These are phyloP conservation scores for Cyclophora punctaria DNA, from an alignment of 2,888 invertebrate genomes.

Conservation along the genomic window DNA sequence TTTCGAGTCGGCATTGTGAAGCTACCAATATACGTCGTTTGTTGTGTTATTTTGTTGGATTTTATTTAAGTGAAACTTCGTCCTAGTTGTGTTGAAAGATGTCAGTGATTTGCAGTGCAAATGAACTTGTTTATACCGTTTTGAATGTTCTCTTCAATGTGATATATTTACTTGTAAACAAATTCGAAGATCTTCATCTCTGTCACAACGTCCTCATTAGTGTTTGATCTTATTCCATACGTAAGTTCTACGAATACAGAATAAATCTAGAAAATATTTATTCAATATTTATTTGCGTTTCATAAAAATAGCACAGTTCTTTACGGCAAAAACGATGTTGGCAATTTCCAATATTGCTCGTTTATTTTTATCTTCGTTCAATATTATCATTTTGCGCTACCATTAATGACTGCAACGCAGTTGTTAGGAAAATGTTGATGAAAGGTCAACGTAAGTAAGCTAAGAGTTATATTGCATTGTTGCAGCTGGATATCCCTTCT, in stretches of 20 bases:
- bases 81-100: constrained; percentile 26
- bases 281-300: too few species aligned
- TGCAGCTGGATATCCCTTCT: constrained; percentile 89
- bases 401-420: too few species aligned
- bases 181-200: constrained; percentile 38
- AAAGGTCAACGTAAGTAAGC: background rate
- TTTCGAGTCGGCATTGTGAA: constrained; percentile 34
- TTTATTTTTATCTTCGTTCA: background rate
- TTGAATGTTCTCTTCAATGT: constrained; percentile 33
- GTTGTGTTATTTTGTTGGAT: constrained; percentile 28
- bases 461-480: constrained; percentile 34
- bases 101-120: constrained; percentile 35
- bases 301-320: too few species aligned
- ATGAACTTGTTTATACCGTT: constrained; percentile 30
- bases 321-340: too few species aligned
- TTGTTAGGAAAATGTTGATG: too few species aligned
- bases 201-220: constrained; percentile 45
- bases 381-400: too few species aligned
- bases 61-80: constrained; percentile 15
- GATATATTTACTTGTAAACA: constrained; percentile 35
- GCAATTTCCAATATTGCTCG: background rate
- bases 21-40: constrained; percentile 34
- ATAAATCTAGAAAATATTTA: too few species aligned
- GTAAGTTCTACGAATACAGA: background rate
- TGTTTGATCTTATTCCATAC: constrained; percentile 26